phyloP scores from a whole-genome alignment of 2,113 vertebrate species.

The Hypomesus transpacificus region DNA sequence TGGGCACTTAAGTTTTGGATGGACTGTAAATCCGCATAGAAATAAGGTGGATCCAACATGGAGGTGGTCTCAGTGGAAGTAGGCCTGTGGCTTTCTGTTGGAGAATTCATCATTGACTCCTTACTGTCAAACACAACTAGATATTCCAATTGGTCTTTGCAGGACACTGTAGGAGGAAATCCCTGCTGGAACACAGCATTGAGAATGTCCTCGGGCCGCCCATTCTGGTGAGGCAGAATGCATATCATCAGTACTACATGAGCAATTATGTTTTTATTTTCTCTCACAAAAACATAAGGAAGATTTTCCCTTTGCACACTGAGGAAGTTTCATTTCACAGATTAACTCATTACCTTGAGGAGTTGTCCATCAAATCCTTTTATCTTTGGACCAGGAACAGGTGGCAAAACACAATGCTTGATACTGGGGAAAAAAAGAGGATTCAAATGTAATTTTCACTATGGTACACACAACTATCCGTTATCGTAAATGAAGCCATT shows the following conservation, averaged over 20 bases:
- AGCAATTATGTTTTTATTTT: too few species aligned
- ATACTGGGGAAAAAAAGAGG: neutral
- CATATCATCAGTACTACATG: constrained; percentile 13
- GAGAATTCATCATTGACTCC: constrained; percentile 54
- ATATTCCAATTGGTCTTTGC: constrained; percentile 79
- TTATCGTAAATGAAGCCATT: neutral
- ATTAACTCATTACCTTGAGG: constrained; percentile 74
- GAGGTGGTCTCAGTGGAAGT: too few species aligned
- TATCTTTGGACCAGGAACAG: constrained; percentile 3
- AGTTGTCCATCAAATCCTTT: constrained; percentile 81
- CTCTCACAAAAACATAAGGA: too few species aligned
- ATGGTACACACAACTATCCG: neutral
- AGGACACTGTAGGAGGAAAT: constrained; percentile 72
- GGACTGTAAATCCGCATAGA: constrained; percentile 41
- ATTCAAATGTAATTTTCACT: neutral
- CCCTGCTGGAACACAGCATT: constrained; percentile 76
- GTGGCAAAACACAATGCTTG: neutral
- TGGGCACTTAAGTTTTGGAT: neutral
- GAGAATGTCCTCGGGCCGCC: constrained; percentile 77
- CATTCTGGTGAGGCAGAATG: constrained; percentile 62
- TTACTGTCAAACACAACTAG: constrained; percentile 79
- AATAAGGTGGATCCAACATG: constrained; percentile 61
- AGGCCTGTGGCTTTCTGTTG: constrained; percentile 14
- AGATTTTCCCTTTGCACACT: too few species aligned
- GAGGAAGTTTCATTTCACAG: too few species aligned